These are phyloP conservation scores for Monochamus alternatus DNA, from an alignment of 2,888 invertebrate species.

Conservation along the genomic window DNA sequence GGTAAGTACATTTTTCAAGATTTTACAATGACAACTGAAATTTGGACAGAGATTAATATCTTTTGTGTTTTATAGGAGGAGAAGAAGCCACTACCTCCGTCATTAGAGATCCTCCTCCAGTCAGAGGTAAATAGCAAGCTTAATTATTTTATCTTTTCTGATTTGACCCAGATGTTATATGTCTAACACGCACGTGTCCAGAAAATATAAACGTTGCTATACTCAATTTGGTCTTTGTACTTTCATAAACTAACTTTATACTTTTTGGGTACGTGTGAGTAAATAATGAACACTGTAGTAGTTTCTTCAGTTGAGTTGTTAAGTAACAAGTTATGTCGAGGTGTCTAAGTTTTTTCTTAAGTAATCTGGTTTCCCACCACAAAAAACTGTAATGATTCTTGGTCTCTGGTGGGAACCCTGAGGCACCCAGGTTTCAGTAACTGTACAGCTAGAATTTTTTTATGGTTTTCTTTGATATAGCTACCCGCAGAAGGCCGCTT, in stretches of 20 bases:
- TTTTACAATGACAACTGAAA: constrained; percentile 14
- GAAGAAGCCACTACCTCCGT: constrained; percentile 46
- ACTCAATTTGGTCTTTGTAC: no score
- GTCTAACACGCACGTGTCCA: no score
- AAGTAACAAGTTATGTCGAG: background rate
- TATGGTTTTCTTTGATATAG: constrained; percentile 61
- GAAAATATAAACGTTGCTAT: no score
- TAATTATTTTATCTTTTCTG: no score
- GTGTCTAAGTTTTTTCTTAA: background rate
- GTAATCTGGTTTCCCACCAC: background rate
- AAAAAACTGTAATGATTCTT: background rate
- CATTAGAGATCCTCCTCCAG: constrained; percentile 41
- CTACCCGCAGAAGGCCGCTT: constrained; percentile 69
- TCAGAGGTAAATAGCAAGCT: constrained; percentile 33
- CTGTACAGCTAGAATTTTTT: constrained; percentile 30
- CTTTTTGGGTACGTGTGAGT: no score
- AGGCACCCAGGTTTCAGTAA: constrained; percentile 12
- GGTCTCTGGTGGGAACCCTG: constrained; percentile 7
- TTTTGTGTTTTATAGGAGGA: constrained; percentile 53
- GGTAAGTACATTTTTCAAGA: constrained; percentile 45
- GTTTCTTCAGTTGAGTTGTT: no score
- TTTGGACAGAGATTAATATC: constrained; percentile 20
- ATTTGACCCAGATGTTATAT: no score
- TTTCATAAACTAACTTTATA: no score
- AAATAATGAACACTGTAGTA: no score